These are phyloP conservation scores for Hydractinia echinata DNA, from an alignment of 30 jellyfish, hydroid and myxozoan genomes.

Conservation along the genomic window DNA sequence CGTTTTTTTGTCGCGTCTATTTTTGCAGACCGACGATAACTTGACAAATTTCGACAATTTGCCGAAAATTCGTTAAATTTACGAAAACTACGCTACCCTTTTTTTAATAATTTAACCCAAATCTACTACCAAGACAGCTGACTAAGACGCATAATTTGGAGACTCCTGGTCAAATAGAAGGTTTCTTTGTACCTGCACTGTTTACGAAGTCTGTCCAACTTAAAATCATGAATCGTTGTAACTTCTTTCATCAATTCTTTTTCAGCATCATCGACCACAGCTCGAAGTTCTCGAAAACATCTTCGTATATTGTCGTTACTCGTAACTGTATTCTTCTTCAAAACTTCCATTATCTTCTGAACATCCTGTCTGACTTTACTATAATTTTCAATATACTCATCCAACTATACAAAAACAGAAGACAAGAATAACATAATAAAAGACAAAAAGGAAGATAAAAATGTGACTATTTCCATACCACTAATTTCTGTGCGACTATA, in stretches of 20 bases:
- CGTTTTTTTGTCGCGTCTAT: too few species aligned
- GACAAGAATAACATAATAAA: too few species aligned
- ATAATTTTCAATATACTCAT: slow-evolving; percentile 48
- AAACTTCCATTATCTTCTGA: slow-evolving; percentile 58
- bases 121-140: too few species aligned
- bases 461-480: too few species aligned
- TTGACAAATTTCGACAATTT: too few species aligned
- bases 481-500: too few species aligned
- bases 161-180: neutral
- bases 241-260: slow-evolving; percentile 37
- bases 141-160: neutral
- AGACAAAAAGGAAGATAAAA: too few species aligned
- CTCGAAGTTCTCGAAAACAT: slow-evolving; percentile 44
- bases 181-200: slow-evolving; percentile 43
- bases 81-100: too few species aligned
- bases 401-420: slow-evolving; percentile 32
- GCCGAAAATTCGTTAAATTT: too few species aligned
- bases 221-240: slow-evolving; percentile 20
- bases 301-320: slow-evolving; percentile 45
- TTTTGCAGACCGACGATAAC: too few species aligned
- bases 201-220: slow-evolving; percentile 41
- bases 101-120: too few species aligned
- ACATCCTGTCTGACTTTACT: slow-evolving; percentile 51
- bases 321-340: slow-evolving; percentile 36
- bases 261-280: slow-evolving; percentile 47